A percentile compares a stretch with the other conserved stretches of the same genome.
Evolutionary conservation across 2,113 vertebrate species (phyloP).

Genomic region (Sphaerodactylus townsendi): DNA sequence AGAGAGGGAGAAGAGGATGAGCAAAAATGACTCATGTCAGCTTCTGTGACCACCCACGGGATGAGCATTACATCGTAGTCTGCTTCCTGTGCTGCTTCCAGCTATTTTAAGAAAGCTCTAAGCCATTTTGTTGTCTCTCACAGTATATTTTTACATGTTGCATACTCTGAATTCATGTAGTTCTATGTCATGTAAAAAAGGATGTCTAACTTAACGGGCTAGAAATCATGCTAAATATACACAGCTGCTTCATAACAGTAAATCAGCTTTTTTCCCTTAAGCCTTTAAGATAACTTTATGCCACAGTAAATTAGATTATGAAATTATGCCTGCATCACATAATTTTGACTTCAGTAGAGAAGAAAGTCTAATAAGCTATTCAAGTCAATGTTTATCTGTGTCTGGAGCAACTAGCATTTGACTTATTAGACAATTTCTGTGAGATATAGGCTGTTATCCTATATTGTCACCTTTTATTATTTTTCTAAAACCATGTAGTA

Average conservation of each 20-base stretch:
- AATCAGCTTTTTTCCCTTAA: neutral
- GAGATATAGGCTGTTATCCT: neutral
- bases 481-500: neutral
- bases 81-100: constrained; percentile 42
- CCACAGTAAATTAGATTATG: constrained; percentile 21
- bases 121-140: constrained; percentile 21
- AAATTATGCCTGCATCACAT: constrained; percentile 10
- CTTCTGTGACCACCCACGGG: constrained; percentile 32
- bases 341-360: constrained; percentile 11
- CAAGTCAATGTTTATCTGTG: neutral
- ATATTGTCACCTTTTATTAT: neutral
- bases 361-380: neutral
- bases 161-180: constrained; percentile 45
- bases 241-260: constrained; percentile 34
- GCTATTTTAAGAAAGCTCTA: constrained; percentile 46
- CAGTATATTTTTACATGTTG: constrained; percentile 43
- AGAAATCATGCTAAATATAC: constrained; percentile 48
- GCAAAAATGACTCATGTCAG: constrained; percentile 9
- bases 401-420: neutral
- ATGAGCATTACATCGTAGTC: constrained; percentile 17
- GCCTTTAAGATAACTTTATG: constrained; percentile 31
- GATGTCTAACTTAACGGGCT: constrained; percentile 21
- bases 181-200: constrained; percentile 15
- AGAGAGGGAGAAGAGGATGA: neutral
- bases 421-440: neutral